These are phyloP conservation scores for Corythoichthys haematopterus DNA, from an alignment of 2,113 vertebrate genomes.

Conservation along the genomic window DNA sequence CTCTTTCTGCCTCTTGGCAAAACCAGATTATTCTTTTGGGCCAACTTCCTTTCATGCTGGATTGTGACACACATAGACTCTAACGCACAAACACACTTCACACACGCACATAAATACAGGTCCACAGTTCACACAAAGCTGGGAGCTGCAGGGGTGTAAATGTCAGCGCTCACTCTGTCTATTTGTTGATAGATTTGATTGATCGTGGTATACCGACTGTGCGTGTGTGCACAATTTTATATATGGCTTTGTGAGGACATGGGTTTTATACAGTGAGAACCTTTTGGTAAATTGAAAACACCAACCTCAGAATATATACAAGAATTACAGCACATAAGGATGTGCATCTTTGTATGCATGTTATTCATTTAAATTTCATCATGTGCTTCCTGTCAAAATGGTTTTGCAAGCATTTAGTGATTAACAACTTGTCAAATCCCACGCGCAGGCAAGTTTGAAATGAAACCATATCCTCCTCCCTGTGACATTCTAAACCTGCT, in stretches of 20 bases:
- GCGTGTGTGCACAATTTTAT: background rate
- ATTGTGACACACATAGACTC: background rate
- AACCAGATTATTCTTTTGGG: background rate
- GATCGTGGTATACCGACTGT: conserved; percentile 26
- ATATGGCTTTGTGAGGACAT: background rate
- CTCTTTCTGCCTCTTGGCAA: background rate
- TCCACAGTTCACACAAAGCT: conserved; percentile 16
- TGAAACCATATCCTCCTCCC: conserved; percentile 5
- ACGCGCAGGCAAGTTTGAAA: background rate
- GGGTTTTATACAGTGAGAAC: background rate
- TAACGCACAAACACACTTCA: background rate
- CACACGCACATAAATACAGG: background rate
- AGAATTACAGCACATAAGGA: background rate
- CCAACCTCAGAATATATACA: background rate
- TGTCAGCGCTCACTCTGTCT: conserved; percentile 52
- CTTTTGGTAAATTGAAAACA: background rate
- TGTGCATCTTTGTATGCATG: background rate
- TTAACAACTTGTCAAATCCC: conserved; percentile 15
- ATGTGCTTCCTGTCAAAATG: background rate
- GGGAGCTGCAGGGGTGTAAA: conserved; percentile 49
- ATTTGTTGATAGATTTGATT: conserved; percentile 58
- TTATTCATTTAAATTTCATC: background rate
- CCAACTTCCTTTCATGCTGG: conserved; percentile 11
- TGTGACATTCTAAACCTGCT: conserved; percentile 16
- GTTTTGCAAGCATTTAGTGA: conserved; percentile 2